Evolutionary conservation across 2,797 vertebrate species (phyloP).

Genomic region (Mormyrus proboscirostris): DNA sequence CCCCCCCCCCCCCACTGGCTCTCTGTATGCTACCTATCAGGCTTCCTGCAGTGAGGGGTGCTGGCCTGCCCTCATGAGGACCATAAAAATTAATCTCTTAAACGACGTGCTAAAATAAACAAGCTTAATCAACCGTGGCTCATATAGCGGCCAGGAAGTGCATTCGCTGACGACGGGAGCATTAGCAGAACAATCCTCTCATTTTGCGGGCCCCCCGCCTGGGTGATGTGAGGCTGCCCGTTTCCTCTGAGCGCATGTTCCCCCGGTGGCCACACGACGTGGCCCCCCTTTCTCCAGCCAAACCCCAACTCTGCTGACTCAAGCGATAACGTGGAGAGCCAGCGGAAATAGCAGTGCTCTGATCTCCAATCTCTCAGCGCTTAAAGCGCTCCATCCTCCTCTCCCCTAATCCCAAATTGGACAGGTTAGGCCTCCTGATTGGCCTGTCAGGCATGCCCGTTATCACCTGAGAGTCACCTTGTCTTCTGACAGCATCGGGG

Average conservation of each 20-base stretch:
- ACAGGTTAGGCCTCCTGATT: constrained; percentile 15
- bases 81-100: not conserved
- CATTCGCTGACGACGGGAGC: not conserved
- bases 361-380: constrained; percentile 3
- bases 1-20: not conserved
- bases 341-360: not conserved
- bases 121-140: constrained; percentile 5
- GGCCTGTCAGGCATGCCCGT: constrained; percentile 4
- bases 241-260: not conserved
- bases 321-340: constrained; percentile 3
- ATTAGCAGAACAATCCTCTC: not conserved
- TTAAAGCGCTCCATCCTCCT: constrained; percentile 9
- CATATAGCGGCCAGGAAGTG: not conserved
- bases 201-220: not conserved
- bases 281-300: not conserved
- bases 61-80: not conserved
- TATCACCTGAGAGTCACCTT: constrained; percentile 24
- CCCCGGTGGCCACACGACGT: not conserved
- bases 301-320: not conserved
- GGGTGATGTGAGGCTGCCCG: not conserved
- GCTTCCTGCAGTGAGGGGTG: not conserved
- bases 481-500: constrained; percentile 15
- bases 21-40: not conserved
- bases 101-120: not conserved
- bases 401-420: constrained; percentile 18